Conservation (phyloP, 1,140 invertebrate species). For the Coelopa frigida region DNA sequence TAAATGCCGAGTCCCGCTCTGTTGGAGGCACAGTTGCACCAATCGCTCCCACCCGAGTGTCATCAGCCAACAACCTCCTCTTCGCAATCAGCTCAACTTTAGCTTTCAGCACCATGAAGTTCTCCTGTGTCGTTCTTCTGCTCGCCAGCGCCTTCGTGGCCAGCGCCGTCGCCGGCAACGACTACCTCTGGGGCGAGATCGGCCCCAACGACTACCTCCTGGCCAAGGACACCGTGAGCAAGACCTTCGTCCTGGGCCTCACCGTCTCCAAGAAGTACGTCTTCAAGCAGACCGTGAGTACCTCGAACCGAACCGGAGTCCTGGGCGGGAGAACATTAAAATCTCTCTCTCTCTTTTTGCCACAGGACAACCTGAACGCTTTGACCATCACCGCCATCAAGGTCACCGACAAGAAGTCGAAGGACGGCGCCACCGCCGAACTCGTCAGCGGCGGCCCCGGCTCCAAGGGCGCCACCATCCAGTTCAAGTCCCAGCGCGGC, state of each 20-base stretch:
- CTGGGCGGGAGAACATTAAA: neutral
- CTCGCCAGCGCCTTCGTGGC: slow-evolving; percentile 14
- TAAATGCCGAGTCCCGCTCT: too few relatives aligned
- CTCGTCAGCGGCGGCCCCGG: slow-evolving; percentile 26
- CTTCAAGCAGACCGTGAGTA: slow-evolving; percentile 26
- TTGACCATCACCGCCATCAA: slow-evolving; percentile 31
- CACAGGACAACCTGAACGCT: slow-evolving; percentile 25
- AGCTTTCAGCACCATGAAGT: slow-evolving; percentile 4
- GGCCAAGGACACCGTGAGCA: slow-evolving; percentile 28
- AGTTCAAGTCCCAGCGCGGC: slow-evolving; percentile 25
- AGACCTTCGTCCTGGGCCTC: slow-evolving; percentile 29
- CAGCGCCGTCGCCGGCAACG: slow-evolving; percentile 11
- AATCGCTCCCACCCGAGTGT: too few relatives aligned
- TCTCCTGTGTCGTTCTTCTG: slow-evolving; percentile 1
- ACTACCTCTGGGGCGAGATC: slow-evolving; percentile 29
- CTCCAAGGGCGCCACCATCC: slow-evolving; percentile 32
- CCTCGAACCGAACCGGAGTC: neutral
- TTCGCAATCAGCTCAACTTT: too few relatives aligned
- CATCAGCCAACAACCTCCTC: too few relatives aligned
- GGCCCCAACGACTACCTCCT: slow-evolving; percentile 26
- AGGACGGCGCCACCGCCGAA: slow-evolving; percentile 25
- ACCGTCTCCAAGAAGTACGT: slow-evolving; percentile 26
- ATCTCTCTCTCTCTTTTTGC: neutral
- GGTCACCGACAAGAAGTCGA: slow-evolving; percentile 26
- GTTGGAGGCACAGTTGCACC: too few relatives aligned